Evolutionary conservation across 2,797 vertebrate genomes (phyloP), one percentile per base, ranked within the genome.

Genomic region (Darevskia nairensis): DNA sequence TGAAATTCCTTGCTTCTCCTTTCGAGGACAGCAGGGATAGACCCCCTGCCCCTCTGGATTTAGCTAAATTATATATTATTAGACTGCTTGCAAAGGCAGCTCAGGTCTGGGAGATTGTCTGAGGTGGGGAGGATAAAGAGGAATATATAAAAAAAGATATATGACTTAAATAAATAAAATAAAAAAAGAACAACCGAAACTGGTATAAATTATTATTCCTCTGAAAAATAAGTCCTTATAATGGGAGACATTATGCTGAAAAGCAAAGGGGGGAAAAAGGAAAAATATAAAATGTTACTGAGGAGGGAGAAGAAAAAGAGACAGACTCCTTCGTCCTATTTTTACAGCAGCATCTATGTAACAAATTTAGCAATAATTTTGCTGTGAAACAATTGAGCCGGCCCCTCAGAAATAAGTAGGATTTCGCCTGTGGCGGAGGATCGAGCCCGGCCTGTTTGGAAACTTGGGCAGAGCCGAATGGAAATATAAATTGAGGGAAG

Each of bases 391-490:
- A 81, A 11, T 3, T 3, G 68, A 75, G 27, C 50, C 50, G 44
- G 21, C 2, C 79, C 64, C 71, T 4, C 4, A 27, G 25, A 1
- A 75, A 69, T 3, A 88, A 61, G 87, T 25, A 66, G 78, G 89
- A 90, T 76, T 88, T 8, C 19, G 89, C 87, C 80, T 77, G 41
- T 27, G 85, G 3, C 46, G 1, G 9, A 27, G 79, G 11, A 25
- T 19, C 2, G 15, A 19, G 17, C 1, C 71, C 71, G 3, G 80
- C 32, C 50, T 81, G 93, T 82, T 50, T 55, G 50, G 50, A 55
- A 55, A 76, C 78, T 83, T 32, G 66, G 86, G 76, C 64, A 74
- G 84, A n/a, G 84, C 84, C 93, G 89, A 78, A 55, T 79, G 35
- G 10, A 68, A 77, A 88, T 2, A 29, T 0, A 15, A 74, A 39